Evolutionary conservation across 2,797 vertebrate species (phyloP), one percentile per base, ranked within the genome.

Genomic region (Channallabes apus): DNA sequence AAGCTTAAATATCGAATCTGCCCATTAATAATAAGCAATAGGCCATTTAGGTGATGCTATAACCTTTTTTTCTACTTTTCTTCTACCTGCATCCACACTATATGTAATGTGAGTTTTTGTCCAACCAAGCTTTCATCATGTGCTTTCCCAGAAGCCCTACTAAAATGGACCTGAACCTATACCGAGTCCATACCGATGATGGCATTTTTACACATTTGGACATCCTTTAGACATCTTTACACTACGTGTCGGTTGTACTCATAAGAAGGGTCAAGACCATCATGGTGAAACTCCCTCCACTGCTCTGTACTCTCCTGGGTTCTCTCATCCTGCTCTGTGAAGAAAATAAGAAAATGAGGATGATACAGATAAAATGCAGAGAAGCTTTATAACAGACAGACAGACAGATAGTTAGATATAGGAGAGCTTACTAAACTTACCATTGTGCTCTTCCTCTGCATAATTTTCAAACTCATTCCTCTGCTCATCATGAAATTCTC

Each of bases 221-320:
- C 18, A 1, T 67, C 27, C 67, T 35, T 38, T 32, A 24, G 22
- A 11, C 51, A 1, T 32, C 67, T 91, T 93, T 93, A 96, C 92
- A 91, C 88, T 71, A 91, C 88, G 54, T 96, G 95, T 29, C 92
- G 93, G 87, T 96, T 96, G 83, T 95, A 95, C 82, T 95, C 93
- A 0, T 96, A 93, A 0, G 95, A 84, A 14, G 96, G 96, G 88
- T 96, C 88, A 82, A 96, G 92, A 51, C 96, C 96, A 0, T 97
- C 96, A 0, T 97, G 93, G 90, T 97, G 96, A 89, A 96, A 97
- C 89, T 97, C 93, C 59, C 95, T 94, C 96, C 95, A 96, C 87
- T 96, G 96, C 90, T 97, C 96, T 0, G 93, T 93, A 51, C 93
- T 94, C 89, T 95, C 94, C 82, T 94, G 93, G 91, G 76, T 94